Conservation (phyloP, 2,888 invertebrate species). For the Encarsia formosa region DNA sequence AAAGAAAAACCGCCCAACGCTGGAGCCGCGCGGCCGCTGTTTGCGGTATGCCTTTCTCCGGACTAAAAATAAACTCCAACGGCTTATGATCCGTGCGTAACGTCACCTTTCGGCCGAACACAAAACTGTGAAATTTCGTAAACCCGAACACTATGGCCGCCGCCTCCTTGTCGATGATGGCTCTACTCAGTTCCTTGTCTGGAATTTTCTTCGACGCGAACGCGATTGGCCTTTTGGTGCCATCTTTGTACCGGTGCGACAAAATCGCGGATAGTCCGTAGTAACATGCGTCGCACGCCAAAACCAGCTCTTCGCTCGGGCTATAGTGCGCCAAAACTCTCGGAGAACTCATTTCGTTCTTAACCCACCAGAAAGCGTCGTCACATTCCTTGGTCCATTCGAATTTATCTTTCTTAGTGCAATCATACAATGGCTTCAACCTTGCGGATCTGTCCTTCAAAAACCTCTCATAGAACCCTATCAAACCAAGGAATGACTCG, state of each 20-base stretch:
- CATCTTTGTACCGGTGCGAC: slow-evolving; percentile 21
- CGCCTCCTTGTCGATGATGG: slow-evolving; percentile 27
- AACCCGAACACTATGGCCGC: slow-evolving; percentile 3
- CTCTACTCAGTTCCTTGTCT: slow-evolving; percentile 22
- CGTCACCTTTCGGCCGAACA: slow-evolving; percentile 27
- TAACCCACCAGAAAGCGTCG: slow-evolving; percentile 22
- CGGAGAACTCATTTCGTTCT: slow-evolving; percentile 24
- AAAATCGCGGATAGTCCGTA: slow-evolving; percentile 22
- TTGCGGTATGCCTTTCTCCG: slow-evolving; percentile 26
- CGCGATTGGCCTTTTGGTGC: too few species aligned
- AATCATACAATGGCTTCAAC: slow-evolving; percentile 20
- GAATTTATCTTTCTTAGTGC: slow-evolving; percentile 2
- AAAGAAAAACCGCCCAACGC: slow-evolving; percentile 31
- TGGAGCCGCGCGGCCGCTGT: slow-evolving; percentile 33
- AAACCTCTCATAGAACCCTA: slow-evolving; percentile 17
- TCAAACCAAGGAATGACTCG: slow-evolving; percentile 10
- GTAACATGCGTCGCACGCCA: slow-evolving; percentile 26
- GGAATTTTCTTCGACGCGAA: too few species aligned
- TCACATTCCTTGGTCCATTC: slow-evolving; percentile 24
- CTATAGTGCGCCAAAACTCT: slow-evolving; percentile 24
- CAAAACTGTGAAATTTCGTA: slow-evolving; percentile 10
- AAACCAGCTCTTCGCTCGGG: slow-evolving; percentile 16
- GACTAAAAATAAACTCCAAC: slow-evolving; percentile 36
- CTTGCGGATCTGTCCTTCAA: neutral
- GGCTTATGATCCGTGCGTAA: slow-evolving; percentile 43